A percentile compares a stretch with the other conserved stretches of the same genome.
Evolutionary conservation across 2,113 vertebrate genomes (phyloP).

Genomic region (Reinhardtius hippoglossoides): DNA sequence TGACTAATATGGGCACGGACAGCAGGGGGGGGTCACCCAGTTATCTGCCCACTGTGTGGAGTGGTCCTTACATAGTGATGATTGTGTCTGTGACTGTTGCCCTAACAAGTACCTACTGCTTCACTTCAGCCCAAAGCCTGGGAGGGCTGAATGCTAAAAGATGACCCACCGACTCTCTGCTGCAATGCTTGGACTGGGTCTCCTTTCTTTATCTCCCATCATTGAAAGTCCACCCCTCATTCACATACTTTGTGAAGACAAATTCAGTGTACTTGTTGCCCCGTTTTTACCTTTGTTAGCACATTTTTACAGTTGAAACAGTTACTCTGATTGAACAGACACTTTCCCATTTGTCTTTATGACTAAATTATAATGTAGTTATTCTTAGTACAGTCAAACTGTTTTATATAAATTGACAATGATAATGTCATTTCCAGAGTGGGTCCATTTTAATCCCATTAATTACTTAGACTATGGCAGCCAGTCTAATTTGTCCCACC

Average conservation of each 20-base stretch:
- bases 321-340: no score
- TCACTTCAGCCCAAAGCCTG: conserved; percentile 26
- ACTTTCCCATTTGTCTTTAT: no score
- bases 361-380: neutral
- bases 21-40: conserved; percentile 44
- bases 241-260: neutral
- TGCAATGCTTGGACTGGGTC: neutral
- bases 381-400: neutral
- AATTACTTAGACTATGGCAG: neutral
- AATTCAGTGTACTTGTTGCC: neutral
- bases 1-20: conserved; percentile 79
- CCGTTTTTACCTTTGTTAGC: neutral
- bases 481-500: no score
- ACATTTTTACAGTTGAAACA: neutral
- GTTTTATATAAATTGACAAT: neutral
- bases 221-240: neutral
- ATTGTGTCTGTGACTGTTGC: conserved; percentile 74
- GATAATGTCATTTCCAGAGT: no score
- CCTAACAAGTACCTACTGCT: conserved; percentile 66
- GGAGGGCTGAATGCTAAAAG: conserved; percentile 45
- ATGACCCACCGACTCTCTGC: conserved; percentile 42
- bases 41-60: conserved; percentile 61
- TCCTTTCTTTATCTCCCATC: conserved; percentile 6
- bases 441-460: neutral
- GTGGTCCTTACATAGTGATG: conserved; percentile 78